Conservation (phyloP, 2,888 invertebrate genomes). For the Dinocampus coccinellae region DNA sequence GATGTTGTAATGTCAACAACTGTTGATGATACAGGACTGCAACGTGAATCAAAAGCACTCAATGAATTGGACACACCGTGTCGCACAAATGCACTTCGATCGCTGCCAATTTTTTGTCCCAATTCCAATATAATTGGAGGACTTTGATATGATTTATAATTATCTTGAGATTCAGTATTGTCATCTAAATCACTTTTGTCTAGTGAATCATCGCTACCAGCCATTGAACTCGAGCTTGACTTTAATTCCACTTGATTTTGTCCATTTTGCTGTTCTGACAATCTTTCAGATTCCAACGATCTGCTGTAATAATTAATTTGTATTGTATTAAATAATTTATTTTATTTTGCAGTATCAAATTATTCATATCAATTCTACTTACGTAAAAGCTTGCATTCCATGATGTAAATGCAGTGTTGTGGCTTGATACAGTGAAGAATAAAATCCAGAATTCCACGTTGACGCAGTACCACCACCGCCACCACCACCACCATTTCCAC, state of each 20-base stretch:
- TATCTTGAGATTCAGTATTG: constrained; percentile 59
- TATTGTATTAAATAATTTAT: no score
- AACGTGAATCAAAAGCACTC: constrained; percentile 46
- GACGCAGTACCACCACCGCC: constrained; percentile 53
- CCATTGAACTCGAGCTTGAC: constrained; percentile 72
- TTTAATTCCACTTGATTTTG: constrained; percentile 65
- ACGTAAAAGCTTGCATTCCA: constrained; percentile 63
- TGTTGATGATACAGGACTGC: constrained; percentile 47
- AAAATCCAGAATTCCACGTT: constrained; percentile 66
- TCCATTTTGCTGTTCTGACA: constrained; percentile 57
- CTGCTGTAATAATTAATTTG: constrained; percentile 43
- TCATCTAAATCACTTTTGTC: constrained; percentile 71
- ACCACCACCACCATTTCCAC: constrained; percentile 41
- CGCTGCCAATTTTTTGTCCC: constrained; percentile 60
- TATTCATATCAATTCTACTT: constrained; percentile 44
- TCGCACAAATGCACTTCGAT: constrained; percentile 63
- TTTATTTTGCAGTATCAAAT: no score
- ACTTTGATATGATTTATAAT: constrained; percentile 60
- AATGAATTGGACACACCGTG: constrained; percentile 54
- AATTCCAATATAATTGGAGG: constrained; percentile 60
- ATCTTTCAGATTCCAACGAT: constrained; percentile 60
- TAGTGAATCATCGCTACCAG: constrained; percentile 74
- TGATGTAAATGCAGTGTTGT: constrained; percentile 63
- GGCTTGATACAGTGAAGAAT: constrained; percentile 66
- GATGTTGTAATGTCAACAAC: constrained; percentile 38